Percentiles rank a stretch among this genome's conserved stretches.
These are phyloP conservation scores for Hyles vespertilio DNA, from an alignment of 1,140 invertebrate genomes.

Conservation along the genomic window DNA sequence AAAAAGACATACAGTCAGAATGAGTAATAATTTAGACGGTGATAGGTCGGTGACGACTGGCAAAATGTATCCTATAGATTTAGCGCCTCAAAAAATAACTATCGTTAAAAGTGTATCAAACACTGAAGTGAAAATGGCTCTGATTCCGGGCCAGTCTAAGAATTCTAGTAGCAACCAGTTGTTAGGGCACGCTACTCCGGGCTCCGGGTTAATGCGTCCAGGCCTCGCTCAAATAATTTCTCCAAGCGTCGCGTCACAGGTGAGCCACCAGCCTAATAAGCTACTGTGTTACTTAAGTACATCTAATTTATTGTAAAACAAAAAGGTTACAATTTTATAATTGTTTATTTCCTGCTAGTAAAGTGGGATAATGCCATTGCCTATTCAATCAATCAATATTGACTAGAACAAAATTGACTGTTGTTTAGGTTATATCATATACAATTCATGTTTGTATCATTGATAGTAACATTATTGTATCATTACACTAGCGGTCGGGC, in stretches of 20 bases:
- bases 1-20: conserved; percentile 26
- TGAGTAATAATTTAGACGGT: conserved; percentile 66
- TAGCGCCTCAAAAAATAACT: conserved; percentile 70
- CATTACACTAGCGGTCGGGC: no score
- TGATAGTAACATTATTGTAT: no score
- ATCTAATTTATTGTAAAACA: no score
- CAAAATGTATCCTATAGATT: conserved; percentile 73
- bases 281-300: no score
- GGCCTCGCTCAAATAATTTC: conserved; percentile 57
- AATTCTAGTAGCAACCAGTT: conserved; percentile 49
- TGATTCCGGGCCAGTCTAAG: conserved; percentile 56
- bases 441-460: no score
- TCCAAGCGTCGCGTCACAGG: conserved; percentile 59
- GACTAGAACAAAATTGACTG: no score
- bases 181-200: conserved; percentile 44
- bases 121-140: conserved; percentile 64
- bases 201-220: conserved; percentile 56
- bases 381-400: no score
- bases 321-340: no score
- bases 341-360: no score
- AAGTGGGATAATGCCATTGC: no score
- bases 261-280: conserved; percentile 21
- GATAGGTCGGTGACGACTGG: conserved; percentile 59
- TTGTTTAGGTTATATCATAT: no score
- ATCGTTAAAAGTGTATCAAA: conserved; percentile 68